Evolutionary conservation across 1,140 invertebrate genomes (phyloP).

Genomic region (Calephelis nemesis): DNA sequence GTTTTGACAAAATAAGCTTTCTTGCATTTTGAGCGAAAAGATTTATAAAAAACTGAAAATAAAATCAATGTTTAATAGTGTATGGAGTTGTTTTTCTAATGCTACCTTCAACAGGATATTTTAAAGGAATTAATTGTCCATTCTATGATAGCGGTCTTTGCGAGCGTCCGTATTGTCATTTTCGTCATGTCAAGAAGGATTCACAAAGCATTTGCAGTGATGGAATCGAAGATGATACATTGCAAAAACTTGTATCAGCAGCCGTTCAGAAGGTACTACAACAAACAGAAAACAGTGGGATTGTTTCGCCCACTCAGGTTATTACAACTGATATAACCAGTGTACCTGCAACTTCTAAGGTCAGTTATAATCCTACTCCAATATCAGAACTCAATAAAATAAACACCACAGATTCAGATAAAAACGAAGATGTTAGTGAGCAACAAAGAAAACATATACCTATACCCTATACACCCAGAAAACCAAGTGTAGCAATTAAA

Average conservation of each 20-base stretch:
- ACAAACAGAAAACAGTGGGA: slow-evolving; percentile 51
- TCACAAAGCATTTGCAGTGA: slow-evolving; percentile 53
- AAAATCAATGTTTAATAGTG: slow-evolving; percentile 11
- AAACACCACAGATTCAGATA: slow-evolving; percentile 49
- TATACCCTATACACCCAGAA: slow-evolving; percentile 74
- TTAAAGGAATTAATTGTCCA: slow-evolving; percentile 90
- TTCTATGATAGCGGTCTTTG: slow-evolving; percentile 89
- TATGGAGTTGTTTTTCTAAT: slow-evolving; percentile 72
- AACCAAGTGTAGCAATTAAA: slow-evolving; percentile 64
- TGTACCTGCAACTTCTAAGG: slow-evolving; percentile 42
- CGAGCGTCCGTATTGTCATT: slow-evolving; percentile 93
- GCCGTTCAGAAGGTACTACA: slow-evolving; percentile 73
- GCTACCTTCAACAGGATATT: slow-evolving; percentile 92
- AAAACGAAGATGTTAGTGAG: slow-evolving; percentile 52
- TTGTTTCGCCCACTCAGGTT: slow-evolving; percentile 29
- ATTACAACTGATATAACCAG: slow-evolving; percentile 26
- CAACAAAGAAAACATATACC: slow-evolving; percentile 71
- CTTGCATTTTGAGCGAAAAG: slow-evolving; percentile 12
- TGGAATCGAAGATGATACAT: slow-evolving; percentile 63
- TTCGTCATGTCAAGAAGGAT: slow-evolving; percentile 88
- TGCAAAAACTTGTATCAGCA: slow-evolving; percentile 74
- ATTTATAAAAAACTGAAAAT: background rate
- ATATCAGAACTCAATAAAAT: slow-evolving; percentile 77
- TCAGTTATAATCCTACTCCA: slow-evolving; percentile 75
- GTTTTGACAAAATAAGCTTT: slow-evolving; percentile 4